Percentiles rank a stretch among this genome's conserved stretches.
These are phyloP conservation scores for Falco peregrinus DNA, from an alignment of 2,797 vertebrate genomes.

Conservation along the genomic window DNA sequence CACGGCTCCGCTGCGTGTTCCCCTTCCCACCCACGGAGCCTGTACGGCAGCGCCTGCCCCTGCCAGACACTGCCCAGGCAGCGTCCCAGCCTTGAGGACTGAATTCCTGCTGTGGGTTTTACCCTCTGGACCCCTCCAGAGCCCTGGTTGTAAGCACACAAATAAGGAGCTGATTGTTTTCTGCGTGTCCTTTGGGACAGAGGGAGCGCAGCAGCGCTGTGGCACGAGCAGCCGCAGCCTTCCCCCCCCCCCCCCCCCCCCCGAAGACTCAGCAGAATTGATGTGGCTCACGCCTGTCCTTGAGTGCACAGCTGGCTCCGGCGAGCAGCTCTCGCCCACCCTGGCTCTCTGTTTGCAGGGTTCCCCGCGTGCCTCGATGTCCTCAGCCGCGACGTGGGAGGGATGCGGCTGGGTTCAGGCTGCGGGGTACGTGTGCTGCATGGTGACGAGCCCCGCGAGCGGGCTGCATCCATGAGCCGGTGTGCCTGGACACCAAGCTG, in stretches of 20 bases:
- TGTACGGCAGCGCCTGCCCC: rapidly evolving
- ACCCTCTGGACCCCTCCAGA: not conserved
- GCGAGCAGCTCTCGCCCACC: rapidly evolving
- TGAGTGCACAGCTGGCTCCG: not conserved
- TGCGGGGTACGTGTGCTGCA: rapidly evolving
- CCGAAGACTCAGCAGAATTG: not conserved
- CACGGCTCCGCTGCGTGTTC: not conserved
- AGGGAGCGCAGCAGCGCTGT: rapidly evolving
- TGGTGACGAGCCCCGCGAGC: rapidly evolving
- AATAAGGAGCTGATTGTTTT: not conserved
- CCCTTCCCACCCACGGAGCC: not conserved
- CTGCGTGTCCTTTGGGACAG: not conserved
- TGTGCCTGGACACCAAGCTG: not conserved
- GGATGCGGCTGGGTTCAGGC: not conserved
- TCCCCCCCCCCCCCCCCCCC: not conserved
- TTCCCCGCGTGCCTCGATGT: rapidly evolving
- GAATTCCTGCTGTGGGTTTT: not conserved
- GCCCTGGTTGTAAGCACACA: not conserved
- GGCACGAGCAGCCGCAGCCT: not conserved
- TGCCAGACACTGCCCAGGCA: not conserved
- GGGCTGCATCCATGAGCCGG: rapidly evolving
- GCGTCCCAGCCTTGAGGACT: not conserved
- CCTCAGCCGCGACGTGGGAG: rapidly evolving
- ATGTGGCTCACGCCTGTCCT: rapidly evolving
- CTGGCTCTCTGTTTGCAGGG: not conserved